Percentiles rank a stretch among this genome's conserved stretches.
phyloP scores from a whole-genome alignment of 1,140 invertebrate species.

The Drosophila kurseongensis region DNA sequence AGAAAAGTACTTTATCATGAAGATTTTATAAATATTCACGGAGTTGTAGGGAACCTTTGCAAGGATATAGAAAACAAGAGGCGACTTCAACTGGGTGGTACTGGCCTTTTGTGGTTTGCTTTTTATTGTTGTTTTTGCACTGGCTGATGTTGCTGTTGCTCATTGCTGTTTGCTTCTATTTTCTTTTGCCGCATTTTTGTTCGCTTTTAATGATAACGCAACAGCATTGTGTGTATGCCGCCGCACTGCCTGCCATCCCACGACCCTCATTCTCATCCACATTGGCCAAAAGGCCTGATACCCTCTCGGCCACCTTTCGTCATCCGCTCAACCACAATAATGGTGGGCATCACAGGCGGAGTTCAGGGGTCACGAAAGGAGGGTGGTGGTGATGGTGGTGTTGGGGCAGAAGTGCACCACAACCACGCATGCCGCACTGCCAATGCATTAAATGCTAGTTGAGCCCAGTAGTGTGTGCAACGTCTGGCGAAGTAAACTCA shows the following conservation, averaged over 20 bases:
- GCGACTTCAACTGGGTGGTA: slow-evolving; percentile 63
- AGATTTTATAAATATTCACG: slow-evolving; percentile 1
- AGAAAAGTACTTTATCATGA: slow-evolving; percentile 1
- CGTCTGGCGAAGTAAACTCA: slow-evolving; percentile 79
- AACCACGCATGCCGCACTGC: slow-evolving; percentile 48
- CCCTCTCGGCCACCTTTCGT: slow-evolving; percentile 45
- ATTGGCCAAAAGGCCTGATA: slow-evolving; percentile 22
- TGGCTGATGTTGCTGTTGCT: slow-evolving; percentile 20
- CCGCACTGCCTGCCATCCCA: not conserved
- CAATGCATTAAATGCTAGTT: slow-evolving; percentile 71
- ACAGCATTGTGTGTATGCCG: slow-evolving; percentile 60
- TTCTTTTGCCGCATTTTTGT: slow-evolving; percentile 77
- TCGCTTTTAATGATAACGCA: slow-evolving; percentile 78
- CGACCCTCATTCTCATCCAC: not conserved
- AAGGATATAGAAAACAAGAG: slow-evolving; percentile 42
- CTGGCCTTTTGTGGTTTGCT: slow-evolving; percentile 73
- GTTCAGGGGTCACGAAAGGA: slow-evolving; percentile 15
- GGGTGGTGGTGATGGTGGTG: slow-evolving; percentile 1
- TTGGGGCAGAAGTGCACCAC: slow-evolving; percentile 2
- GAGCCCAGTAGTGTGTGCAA: slow-evolving; percentile 28
- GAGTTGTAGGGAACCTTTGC: slow-evolving; percentile 21
- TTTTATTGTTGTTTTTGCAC: slow-evolving; percentile 61
- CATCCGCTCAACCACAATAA: slow-evolving; percentile 44
- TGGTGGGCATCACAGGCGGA: slow-evolving; percentile 8
- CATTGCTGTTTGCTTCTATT: slow-evolving; percentile 59